Conservation (phyloP, 2,113 vertebrate species). For the Gallinago paraguaiae region DNA sequence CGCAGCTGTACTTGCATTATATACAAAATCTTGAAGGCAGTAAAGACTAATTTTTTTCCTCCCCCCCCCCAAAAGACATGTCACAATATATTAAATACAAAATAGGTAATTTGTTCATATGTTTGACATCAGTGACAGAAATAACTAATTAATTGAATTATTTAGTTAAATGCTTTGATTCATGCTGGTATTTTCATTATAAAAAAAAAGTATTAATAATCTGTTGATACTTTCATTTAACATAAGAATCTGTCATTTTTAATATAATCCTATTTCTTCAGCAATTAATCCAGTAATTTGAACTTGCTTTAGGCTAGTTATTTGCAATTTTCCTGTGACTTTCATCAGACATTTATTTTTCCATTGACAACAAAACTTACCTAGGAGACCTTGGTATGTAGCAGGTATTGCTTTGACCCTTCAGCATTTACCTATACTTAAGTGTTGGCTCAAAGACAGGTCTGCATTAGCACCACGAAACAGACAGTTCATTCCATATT, state of each 20-base stretch:
- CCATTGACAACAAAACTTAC: not conserved
- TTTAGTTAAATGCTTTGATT: not conserved
- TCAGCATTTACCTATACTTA: not conserved
- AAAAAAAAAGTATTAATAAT: not conserved
- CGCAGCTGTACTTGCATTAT: not conserved
- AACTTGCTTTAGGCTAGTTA: not conserved
- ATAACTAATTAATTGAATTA: constrained; percentile 14
- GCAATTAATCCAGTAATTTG: not conserved
- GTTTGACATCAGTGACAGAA: constrained; percentile 8
- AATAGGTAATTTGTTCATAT: not conserved
- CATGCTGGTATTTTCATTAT: constrained; percentile 3
- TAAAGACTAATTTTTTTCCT: not conserved
- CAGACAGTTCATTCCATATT: not conserved
- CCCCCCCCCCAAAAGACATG: not conserved
- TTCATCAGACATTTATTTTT: not conserved
- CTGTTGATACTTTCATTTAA: constrained; percentile 7
- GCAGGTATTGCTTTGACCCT: not conserved
- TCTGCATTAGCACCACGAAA: not conserved
- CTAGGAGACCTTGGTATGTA: not conserved
- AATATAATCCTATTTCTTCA: constrained; percentile 21
- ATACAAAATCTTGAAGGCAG: constrained; percentile 3
- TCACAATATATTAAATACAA: not conserved
- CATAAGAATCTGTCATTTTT: not conserved
- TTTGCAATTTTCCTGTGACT: not conserved
- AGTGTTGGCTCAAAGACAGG: not conserved